These are phyloP conservation scores for Scartelaos histophorus DNA, from an alignment of 2,113 vertebrate species.

Conservation along the genomic window DNA sequence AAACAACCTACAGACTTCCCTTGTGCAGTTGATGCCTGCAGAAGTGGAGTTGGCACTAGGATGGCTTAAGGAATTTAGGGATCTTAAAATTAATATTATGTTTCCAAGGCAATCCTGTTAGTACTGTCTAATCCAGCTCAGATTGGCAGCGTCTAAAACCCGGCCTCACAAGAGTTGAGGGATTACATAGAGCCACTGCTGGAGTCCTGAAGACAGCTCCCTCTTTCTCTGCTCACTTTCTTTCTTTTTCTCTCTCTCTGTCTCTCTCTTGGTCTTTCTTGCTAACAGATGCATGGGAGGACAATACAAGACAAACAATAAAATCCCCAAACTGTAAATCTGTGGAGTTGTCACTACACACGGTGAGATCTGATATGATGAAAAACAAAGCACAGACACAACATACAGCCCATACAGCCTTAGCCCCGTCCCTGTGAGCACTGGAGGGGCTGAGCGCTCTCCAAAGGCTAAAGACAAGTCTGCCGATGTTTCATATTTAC, in stretches of 20 bases:
- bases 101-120: constrained; percentile 70
- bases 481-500: constrained; percentile 61
- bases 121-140: constrained; percentile 67
- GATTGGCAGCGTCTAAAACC: constrained; percentile 56
- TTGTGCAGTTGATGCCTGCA: background rate
- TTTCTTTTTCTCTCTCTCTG: background rate
- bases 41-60: background rate
- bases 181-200: constrained; percentile 57
- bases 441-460: constrained; percentile 40
- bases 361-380: constrained; percentile 20
- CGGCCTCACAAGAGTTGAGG: constrained; percentile 54
- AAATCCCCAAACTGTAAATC: constrained; percentile 21
- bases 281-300: constrained; percentile 10
- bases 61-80: constrained; percentile 19
- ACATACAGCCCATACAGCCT: constrained; percentile 33
- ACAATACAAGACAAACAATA: constrained; percentile 18
- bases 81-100: constrained; percentile 69
- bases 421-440: constrained; percentile 26
- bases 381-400: constrained; percentile 30
- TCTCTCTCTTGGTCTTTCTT: background rate
- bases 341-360: constrained; percentile 22
- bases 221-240: background rate
- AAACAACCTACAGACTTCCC: no score
- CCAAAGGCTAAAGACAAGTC: constrained; percentile 41
- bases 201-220: constrained; percentile 36